A percentile compares a stretch with the other conserved stretches of the same genome.
phyloP scores from a whole-genome alignment of 1,140 invertebrate species.

The Drosophila pseudoananassae region DNA sequence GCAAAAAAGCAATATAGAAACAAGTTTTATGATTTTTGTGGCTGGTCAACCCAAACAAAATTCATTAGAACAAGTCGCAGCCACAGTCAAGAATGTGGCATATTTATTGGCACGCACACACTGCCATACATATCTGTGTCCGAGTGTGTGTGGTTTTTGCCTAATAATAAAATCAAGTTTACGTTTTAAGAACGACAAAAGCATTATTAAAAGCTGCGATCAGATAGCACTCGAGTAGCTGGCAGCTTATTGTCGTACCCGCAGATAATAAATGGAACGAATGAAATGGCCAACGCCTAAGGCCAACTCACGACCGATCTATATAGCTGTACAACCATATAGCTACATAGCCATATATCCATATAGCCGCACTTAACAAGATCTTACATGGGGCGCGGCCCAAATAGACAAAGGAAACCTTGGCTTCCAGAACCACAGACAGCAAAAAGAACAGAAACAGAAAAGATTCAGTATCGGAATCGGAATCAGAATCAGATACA shows the following conservation, averaged over 20 bases:
- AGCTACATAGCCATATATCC: conserved; percentile 59
- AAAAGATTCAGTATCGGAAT: conserved; percentile 8
- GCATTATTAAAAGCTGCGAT: conserved; percentile 77
- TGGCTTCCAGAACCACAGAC: conserved; percentile 18
- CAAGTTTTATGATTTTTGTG: conserved; percentile 69
- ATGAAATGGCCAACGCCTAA: conserved; percentile 71
- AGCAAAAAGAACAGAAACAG: conserved; percentile 8
- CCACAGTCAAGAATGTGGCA: conserved; percentile 69
- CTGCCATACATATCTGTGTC: not conserved
- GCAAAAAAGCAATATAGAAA: conserved; percentile 50
- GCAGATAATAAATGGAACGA: conserved; percentile 66
- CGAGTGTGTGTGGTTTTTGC: conserved; percentile 36
- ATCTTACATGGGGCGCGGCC: conserved; percentile 71
- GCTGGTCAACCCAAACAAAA: conserved; percentile 57
- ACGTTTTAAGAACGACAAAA: conserved; percentile 77
- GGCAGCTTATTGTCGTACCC: conserved; percentile 45
- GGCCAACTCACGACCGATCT: conserved; percentile 72
- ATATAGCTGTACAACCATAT: conserved; percentile 65
- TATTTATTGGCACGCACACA: conserved; percentile 33
- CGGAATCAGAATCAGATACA: conserved; percentile 1
- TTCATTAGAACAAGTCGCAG: conserved; percentile 80
- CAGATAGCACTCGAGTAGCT: conserved; percentile 61
- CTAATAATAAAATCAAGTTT: conserved; percentile 81
- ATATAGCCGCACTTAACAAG: conserved; percentile 72
- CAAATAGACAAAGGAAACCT: conserved; percentile 47